phyloP scores from a whole-genome alignment of 2,888 invertebrate species.

The Nyleta sp. region DNA sequence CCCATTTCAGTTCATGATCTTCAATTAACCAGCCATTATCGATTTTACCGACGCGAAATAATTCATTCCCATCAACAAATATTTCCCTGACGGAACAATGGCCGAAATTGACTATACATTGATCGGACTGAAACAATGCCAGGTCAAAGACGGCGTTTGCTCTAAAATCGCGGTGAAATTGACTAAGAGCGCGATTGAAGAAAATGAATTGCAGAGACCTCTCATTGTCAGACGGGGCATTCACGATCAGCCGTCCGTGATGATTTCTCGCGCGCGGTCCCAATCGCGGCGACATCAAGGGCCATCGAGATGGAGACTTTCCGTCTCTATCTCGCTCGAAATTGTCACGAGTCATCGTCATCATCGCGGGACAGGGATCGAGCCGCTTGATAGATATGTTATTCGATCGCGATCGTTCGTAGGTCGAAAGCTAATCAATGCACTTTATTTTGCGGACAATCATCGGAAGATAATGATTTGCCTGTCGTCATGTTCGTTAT shows the following conservation, averaged over 20 bases:
- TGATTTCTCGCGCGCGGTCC: slow-evolving; percentile 56
- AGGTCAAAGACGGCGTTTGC: slow-evolving; percentile 8
- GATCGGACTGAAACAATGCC: slow-evolving; percentile 33
- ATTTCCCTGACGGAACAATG: slow-evolving; percentile 6
- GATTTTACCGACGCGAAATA: slow-evolving; percentile 7
- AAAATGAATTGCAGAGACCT: slow-evolving; percentile 29
- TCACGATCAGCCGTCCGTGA: slow-evolving; percentile 46
- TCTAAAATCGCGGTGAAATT: slow-evolving; percentile 31
- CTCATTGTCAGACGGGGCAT: slow-evolving; percentile 36
- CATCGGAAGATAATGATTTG: slow-evolving; percentile 37
- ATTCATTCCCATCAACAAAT: slow-evolving; percentile 15
- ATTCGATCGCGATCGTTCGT: slow-evolving; percentile 32
- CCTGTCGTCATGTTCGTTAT: slow-evolving; percentile 31
- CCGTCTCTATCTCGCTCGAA: slow-evolving; percentile 39
- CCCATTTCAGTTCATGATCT: not conserved
- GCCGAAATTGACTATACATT: slow-evolving; percentile 24
- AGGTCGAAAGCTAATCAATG: slow-evolving; percentile 49
- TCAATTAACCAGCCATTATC: slow-evolving; percentile 11
- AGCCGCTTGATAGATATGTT: slow-evolving; percentile 52
- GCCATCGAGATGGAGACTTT: slow-evolving; percentile 30
- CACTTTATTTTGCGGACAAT: slow-evolving; percentile 44
- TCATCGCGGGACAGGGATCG: slow-evolving; percentile 36
- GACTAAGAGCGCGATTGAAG: slow-evolving; percentile 31
- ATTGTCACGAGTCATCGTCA: slow-evolving; percentile 61
- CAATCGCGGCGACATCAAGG: slow-evolving; percentile 64